Base-by-base conservation (phyloP, 2,888 invertebrate genomes). In the Hydraecia micacea region DNA sequence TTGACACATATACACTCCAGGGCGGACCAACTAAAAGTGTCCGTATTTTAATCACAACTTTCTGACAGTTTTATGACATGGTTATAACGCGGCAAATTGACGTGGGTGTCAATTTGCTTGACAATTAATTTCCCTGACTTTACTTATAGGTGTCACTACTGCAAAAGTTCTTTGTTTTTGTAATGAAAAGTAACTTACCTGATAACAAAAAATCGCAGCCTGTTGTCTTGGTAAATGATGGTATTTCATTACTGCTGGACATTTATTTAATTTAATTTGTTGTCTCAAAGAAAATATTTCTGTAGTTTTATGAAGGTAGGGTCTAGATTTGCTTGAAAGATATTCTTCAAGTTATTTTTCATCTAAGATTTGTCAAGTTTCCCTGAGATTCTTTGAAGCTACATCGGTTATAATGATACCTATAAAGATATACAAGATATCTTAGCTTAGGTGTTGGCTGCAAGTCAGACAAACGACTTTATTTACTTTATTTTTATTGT, bases 211-310 rank as follows among this genome's bases (percentile, higher is more conserved):
- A 32, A 32, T 32, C 73, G 15, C 32, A 67, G 36, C 18, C 49
- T 71, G n/a, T 82, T 81, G 62, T 73, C 70, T 32, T n/a, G 18
- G 62, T 81, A 70, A 81, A 72, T 81, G 25, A 73, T 77, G 58
- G 55, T 58, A 72, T 77, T 77, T 78, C 42, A 83, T 82, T 82
- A 68, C n/a, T 6, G 32, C 36, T 60, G 58, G 58, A 49, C 39
- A 60, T 83, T 82, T 49, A 68, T 72, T 60, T 49, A 1, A 55
- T 52, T 52, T 28, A 0, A 36, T 46, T n/a, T 68, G 69, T 82
- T 42, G 60, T 32, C 21, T n/a, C 39, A 6, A 36, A 46, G 21
- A 77, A 36, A 80, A 71, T 46, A 32, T 39, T 46, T 28, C 42
- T 62, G 25, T 46, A 81, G 66, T 71, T 66, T 80, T 77, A 55